Conservation (phyloP, 1,140 invertebrate species). For the Rhagoletis zephyria region DNA sequence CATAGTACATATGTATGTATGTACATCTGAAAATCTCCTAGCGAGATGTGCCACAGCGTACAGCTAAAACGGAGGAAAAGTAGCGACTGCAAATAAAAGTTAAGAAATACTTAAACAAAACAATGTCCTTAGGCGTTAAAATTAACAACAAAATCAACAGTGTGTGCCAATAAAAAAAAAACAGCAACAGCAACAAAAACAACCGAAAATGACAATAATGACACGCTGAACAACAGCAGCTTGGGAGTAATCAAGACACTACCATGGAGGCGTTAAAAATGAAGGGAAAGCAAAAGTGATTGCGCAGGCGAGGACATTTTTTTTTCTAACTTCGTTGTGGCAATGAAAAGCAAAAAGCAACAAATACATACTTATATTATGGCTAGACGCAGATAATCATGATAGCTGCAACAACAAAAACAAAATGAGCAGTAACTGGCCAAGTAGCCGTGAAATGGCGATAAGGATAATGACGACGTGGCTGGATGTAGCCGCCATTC, state of each 20-base stretch:
- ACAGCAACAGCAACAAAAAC: conserved; percentile 9
- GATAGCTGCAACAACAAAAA: neutral
- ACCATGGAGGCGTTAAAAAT: conserved; percentile 12
- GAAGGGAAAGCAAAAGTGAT: neutral
- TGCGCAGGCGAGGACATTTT: neutral
- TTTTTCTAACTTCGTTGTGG: neutral
- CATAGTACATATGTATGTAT: neutral
- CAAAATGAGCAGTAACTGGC: no score
- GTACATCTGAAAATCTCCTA: neutral
- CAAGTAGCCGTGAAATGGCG: conserved; percentile 2
- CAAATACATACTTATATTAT: neutral
- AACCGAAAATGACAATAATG: conserved; percentile 31
- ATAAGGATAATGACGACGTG: conserved; percentile 1
- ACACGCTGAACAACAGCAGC: neutral
- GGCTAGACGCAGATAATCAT: conserved; percentile 29
- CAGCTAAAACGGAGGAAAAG: neutral
- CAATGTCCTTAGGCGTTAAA: conserved; percentile 57
- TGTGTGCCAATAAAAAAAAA: neutral
- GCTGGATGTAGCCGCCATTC: neutral
- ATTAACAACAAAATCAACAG: conserved; percentile 55
- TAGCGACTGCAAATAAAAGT: conserved; percentile 27
- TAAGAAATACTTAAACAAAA: conserved; percentile 40
- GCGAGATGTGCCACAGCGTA: neutral
- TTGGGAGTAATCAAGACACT: neutral
- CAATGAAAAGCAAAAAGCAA: neutral